phyloP scores from a whole-genome alignment of 2,888 invertebrate species.

The Megalurothrips usitatus region DNA sequence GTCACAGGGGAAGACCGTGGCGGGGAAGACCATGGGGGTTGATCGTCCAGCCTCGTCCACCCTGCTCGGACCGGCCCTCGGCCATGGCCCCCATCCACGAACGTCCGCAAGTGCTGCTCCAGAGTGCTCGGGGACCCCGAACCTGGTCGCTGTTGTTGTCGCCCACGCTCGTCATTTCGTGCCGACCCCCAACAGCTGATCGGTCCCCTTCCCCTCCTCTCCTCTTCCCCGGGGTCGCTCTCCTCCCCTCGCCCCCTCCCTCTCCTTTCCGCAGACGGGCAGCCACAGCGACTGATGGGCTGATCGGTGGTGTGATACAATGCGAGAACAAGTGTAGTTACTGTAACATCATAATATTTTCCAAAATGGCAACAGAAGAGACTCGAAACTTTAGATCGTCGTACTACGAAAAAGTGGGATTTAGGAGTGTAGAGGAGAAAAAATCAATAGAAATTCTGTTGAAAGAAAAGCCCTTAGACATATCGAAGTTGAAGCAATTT shows the following conservation, averaged over 20 bases:
- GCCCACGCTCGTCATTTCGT: too few species aligned
- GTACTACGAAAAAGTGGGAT: slow-evolving; percentile 84
- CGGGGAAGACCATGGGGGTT: too few species aligned
- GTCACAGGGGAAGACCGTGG: too few species aligned
- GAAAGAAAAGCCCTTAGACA: slow-evolving; percentile 77
- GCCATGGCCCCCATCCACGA: too few species aligned
- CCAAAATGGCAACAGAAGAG: not conserved
- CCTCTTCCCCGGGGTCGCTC: not conserved
- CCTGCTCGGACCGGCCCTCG: too few species aligned
- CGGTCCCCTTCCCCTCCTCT: not conserved
- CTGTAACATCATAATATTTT: not conserved
- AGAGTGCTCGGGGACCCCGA: too few species aligned
- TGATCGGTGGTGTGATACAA: not conserved
- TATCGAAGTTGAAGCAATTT: slow-evolving; percentile 75
- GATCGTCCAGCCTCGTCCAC: too few species aligned
- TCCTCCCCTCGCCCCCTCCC: not conserved
- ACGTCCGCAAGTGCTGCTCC: too few species aligned
- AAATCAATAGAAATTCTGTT: slow-evolving; percentile 83
- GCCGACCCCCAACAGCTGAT: not conserved
- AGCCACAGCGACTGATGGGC: not conserved
- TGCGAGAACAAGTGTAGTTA: not conserved
- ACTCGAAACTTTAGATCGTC: slow-evolving; percentile 70
- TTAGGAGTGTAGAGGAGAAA: slow-evolving; percentile 84
- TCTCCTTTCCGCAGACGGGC: not conserved
- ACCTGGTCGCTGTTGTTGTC: too few species aligned